Evolutionary conservation across 2,113 vertebrate genomes (phyloP).

Genomic region (Phasianus colchicus): DNA sequence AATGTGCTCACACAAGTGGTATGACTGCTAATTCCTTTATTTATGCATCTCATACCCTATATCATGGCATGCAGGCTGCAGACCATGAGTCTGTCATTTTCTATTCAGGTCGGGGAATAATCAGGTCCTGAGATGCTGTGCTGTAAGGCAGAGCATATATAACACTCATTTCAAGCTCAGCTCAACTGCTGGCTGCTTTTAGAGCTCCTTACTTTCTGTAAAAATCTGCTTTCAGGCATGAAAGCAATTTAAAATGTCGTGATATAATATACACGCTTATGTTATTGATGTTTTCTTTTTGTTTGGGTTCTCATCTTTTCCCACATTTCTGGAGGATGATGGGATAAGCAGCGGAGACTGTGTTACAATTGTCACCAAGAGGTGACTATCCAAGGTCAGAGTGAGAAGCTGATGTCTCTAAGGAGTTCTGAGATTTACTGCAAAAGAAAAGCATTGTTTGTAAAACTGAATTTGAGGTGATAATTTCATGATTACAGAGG

Average conservation of each 20-base stretch:
- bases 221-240: background rate
- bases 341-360: background rate
- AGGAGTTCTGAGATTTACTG: background rate
- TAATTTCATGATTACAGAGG: background rate
- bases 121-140: background rate
- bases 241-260: background rate
- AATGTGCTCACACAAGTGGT: background rate
- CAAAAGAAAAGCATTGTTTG: background rate
- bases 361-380: background rate
- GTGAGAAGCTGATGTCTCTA: background rate
- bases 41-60: background rate
- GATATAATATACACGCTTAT: background rate
- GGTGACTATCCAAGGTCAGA: background rate
- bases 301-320: background rate
- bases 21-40: background rate
- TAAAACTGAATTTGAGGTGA: background rate
- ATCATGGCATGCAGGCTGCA: background rate
- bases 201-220: background rate
- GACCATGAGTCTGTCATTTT: background rate
- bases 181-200: background rate
- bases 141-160: background rate
- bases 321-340: background rate
- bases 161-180: background rate
- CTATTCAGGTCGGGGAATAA: background rate
- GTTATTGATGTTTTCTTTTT: background rate